Evolutionary conservation across 2,113 vertebrate genomes (phyloP).

Genomic region (Sander vitreus): DNA sequence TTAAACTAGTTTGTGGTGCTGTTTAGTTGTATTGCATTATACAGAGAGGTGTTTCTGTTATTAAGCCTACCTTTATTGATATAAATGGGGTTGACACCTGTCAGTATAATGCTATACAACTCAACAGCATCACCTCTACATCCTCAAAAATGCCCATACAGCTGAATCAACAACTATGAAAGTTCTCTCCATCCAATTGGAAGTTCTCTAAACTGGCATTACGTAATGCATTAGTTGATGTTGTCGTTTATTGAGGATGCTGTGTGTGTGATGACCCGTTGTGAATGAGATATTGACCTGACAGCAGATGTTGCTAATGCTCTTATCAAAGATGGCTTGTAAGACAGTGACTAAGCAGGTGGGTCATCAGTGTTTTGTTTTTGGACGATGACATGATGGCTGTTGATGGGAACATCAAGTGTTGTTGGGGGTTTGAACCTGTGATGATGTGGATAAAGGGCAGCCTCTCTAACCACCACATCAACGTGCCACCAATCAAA

Average conservation of each 20-base stretch:
- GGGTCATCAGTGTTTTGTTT: not conserved
- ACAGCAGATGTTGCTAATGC: not conserved
- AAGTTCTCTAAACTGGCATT: not conserved
- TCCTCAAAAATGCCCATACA: not conserved
- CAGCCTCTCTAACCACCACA: not conserved
- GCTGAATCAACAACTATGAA: not conserved
- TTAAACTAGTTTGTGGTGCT: not conserved
- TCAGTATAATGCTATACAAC: not conserved
- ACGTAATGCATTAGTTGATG: too few species aligned
- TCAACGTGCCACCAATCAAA: not conserved
- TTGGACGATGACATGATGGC: not conserved
- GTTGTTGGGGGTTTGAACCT: not conserved
- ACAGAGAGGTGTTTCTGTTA: not conserved
- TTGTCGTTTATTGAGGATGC: not conserved
- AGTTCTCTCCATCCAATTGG: not conserved
- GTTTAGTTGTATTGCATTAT: not conserved
- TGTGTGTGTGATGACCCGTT: not conserved
- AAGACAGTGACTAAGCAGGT: slow-evolving; percentile 7
- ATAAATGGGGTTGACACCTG: not conserved
- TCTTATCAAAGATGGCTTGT: not conserved
- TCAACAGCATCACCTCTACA: not conserved
- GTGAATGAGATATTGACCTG: slow-evolving; percentile 19
- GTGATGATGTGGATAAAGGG: not conserved
- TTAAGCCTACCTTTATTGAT: not conserved
- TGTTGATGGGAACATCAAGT: not conserved